A percentile compares a stretch with the other conserved stretches of the same genome.
Evolutionary conservation across 1,140 invertebrate genomes (phyloP).

Genomic region (Brachystomella parvula): DNA sequence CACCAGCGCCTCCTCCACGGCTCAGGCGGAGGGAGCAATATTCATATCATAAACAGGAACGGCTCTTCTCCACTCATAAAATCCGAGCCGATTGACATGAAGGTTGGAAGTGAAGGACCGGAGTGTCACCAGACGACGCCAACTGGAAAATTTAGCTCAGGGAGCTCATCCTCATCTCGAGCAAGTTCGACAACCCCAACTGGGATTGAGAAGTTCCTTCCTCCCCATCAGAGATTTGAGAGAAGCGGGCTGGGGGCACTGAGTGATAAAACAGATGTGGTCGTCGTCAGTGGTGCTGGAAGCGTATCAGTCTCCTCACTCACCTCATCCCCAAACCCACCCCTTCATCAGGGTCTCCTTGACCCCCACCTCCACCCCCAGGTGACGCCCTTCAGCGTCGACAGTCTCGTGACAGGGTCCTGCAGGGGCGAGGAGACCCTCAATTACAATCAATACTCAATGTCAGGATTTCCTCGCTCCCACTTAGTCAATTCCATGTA

Average conservation of each 20-base stretch:
- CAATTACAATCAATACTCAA: neutral
- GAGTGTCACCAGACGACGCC: constrained; percentile 17
- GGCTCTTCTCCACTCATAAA: constrained; percentile 25
- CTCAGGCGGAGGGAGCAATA: neutral
- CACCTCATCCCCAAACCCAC: constrained; percentile 6
- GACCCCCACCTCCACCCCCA: constrained; percentile 14
- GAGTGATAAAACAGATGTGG: constrained; percentile 26
- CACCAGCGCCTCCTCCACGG: constrained; percentile 12
- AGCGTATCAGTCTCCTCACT: constrained; percentile 24
- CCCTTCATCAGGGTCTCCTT: neutral
- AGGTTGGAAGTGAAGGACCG: constrained; percentile 18
- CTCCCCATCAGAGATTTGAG: constrained; percentile 10
- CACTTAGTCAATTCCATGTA: constrained; percentile 7
- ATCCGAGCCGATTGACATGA: constrained; percentile 38
- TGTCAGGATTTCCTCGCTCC: neutral
- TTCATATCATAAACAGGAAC: constrained; percentile 23
- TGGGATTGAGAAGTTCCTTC: constrained; percentile 1
- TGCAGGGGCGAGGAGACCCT: neutral
- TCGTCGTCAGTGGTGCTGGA: constrained; percentile 13
- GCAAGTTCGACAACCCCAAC: neutral
- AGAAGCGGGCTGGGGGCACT: neutral
- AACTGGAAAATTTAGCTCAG: constrained; percentile 16
- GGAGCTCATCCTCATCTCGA: neutral
- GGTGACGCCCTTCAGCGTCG: constrained; percentile 35
- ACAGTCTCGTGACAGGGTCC: constrained; percentile 32